Conservation (phyloP, 2,888 invertebrate genomes). For the Pandemis corylana region DNA sequence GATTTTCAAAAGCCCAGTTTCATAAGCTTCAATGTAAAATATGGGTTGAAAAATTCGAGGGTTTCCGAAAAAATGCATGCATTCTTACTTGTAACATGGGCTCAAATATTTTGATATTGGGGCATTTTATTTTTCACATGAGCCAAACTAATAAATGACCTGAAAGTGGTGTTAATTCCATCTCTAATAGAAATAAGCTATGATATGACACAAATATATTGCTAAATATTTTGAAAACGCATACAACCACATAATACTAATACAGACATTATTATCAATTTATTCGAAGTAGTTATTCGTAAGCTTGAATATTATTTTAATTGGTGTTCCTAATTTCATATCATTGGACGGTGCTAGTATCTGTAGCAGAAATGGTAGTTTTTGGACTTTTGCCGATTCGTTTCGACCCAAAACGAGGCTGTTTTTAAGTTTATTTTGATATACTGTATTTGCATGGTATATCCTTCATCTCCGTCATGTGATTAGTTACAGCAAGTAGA, state of each 20-base stretch:
- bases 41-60: neutral
- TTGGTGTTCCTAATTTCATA: slow-evolving; percentile 8
- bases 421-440: neutral
- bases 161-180: neutral
- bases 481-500: neutral
- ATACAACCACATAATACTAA: neutral
- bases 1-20: slow-evolving; percentile 42
- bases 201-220: slow-evolving; percentile 16
- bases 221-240: neutral
- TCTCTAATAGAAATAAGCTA: slow-evolving; percentile 1
- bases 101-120: neutral
- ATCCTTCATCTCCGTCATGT: too few species aligned
- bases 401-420: neutral
- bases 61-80: neutral
- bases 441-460: neutral
- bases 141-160: neutral
- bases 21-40: neutral
- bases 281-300: slow-evolving; percentile 10
- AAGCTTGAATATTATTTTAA: neutral
- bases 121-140: neutral
- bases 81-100: neutral
- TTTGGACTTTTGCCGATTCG: neutral
- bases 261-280: neutral
- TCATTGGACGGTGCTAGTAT: slow-evolving; percentile 8
- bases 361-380: neutral